Conservation (phyloP, 1,140 invertebrate species). For the Pentalonia nigronervosa region DNA sequence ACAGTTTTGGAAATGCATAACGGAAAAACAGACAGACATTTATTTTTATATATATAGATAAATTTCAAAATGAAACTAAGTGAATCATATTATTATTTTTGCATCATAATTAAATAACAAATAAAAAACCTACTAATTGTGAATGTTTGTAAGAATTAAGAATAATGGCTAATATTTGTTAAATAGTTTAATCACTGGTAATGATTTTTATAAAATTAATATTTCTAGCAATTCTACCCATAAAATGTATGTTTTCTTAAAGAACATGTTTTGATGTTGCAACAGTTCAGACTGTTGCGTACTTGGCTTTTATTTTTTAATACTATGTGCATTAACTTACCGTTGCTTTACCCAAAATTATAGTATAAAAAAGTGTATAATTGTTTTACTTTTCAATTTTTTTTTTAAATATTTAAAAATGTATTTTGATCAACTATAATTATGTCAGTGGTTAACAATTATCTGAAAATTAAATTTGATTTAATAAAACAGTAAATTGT, state of each 20-base stretch:
- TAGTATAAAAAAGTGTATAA: neutral
- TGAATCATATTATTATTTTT: too few relatives aligned
- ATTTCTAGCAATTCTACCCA: neutral
- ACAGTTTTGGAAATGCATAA: too few relatives aligned
- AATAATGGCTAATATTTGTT: neutral
- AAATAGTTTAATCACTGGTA: neutral
- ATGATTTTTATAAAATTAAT: neutral
- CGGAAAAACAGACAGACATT: too few relatives aligned
- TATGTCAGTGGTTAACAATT: neutral
- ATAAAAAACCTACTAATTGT: neutral
- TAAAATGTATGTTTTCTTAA: neutral
- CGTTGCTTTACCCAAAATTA: neutral
- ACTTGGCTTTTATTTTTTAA: too few relatives aligned
- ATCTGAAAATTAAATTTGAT: neutral
- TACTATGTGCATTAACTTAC: too few relatives aligned
- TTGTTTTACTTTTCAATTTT: neutral
- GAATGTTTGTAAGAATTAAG: neutral
- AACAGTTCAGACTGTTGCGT: neutral
- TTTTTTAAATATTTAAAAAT: too few relatives aligned
- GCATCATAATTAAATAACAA: too few relatives aligned
- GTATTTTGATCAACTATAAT: too few relatives aligned
- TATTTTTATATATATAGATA: too few relatives aligned
- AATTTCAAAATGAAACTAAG: neutral
- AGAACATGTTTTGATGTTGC: neutral
- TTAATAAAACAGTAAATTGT: neutral